Conservation (phyloP, 2,797 vertebrate genomes). For the Pterois miles region DNA sequence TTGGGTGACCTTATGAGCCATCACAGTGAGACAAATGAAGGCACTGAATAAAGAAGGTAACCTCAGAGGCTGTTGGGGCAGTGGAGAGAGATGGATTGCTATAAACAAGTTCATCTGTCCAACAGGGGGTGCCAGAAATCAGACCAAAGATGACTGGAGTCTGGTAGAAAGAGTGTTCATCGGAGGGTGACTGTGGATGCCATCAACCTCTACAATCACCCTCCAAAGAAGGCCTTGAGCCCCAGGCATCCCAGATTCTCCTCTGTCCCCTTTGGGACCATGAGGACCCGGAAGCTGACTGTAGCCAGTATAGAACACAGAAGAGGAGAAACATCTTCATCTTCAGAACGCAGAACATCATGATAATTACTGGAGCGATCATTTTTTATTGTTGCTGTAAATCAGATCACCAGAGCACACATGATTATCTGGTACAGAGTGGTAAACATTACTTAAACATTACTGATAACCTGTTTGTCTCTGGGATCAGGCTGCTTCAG, state of each 20-base stretch:
- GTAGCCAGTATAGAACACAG: not conserved
- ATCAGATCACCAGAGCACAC: not conserved
- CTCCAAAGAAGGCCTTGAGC: no score
- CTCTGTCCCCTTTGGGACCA: not conserved
- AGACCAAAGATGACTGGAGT: no score
- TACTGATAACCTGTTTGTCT: not conserved
- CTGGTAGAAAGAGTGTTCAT: not conserved
- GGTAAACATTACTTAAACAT: not conserved
- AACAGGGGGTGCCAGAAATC: no score
- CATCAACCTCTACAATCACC: no score
- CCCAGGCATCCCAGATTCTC: fast-evolving
- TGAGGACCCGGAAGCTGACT: not conserved
- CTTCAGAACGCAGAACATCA: not conserved
- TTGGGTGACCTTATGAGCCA: no score
- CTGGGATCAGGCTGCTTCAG: not conserved
- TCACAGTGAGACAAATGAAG: no score
- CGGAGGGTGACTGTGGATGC: not conserved
- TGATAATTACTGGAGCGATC: not conserved
- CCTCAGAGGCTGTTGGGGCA: no score
- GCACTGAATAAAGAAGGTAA: no score
- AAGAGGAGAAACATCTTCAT: slow-evolving; percentile 1
- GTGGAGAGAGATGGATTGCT: no score
- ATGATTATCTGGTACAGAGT: not conserved
- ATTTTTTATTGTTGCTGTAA: not conserved
- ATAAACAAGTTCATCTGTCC: no score